Percentiles rank a stretch among this genome's conserved stretches.
Evolutionary conservation across 2,113 vertebrate genomes (phyloP).

Genomic region (Etheostoma cragini): DNA sequence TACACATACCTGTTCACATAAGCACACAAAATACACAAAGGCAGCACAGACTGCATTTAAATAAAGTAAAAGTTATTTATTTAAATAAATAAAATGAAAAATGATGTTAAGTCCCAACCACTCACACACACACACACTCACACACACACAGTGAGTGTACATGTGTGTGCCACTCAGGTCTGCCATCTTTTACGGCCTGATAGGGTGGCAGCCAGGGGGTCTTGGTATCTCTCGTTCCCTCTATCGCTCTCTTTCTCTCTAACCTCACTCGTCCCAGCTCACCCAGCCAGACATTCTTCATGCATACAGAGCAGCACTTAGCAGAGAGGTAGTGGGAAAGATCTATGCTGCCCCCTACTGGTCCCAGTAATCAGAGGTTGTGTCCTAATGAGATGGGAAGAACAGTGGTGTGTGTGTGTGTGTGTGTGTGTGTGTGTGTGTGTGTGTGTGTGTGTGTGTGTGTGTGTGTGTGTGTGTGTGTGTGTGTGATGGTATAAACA

Average conservation of each 20-base stretch:
- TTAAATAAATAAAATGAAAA: too few species aligned
- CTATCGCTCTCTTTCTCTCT: conserved; percentile 48
- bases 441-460: conserved; percentile 10
- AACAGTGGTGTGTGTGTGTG: background rate
- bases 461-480: conserved; percentile 4
- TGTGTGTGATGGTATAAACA: conserved; percentile 27
- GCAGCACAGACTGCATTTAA: conserved; percentile 18
- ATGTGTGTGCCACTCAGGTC: conserved; percentile 39
- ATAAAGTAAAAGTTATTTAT: too few species aligned
- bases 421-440: conserved; percentile 13
- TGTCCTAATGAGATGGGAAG: conserved; percentile 19
- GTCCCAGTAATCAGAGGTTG: background rate
- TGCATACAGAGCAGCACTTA: conserved; percentile 42
- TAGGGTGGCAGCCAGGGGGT: conserved; percentile 65
- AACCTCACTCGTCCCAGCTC: conserved; percentile 49
- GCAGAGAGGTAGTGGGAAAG: conserved; percentile 17
- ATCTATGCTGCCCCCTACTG: conserved; percentile 78
- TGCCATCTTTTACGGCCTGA: conserved; percentile 64
- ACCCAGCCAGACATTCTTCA: conserved; percentile 21
- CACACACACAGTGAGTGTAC: conserved; percentile 14
- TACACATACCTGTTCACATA: background rate
- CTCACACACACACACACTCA: conserved; percentile 13
- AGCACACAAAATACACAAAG: conserved; percentile 4
- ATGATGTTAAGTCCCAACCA: conserved; percentile 11
- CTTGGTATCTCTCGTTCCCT: conserved; percentile 37